A percentile compares a stretch with the other conserved stretches of the same genome.
phyloP scores from a whole-genome alignment of 2,797 vertebrate genomes.

The Enteromius anoplus region DNA sequence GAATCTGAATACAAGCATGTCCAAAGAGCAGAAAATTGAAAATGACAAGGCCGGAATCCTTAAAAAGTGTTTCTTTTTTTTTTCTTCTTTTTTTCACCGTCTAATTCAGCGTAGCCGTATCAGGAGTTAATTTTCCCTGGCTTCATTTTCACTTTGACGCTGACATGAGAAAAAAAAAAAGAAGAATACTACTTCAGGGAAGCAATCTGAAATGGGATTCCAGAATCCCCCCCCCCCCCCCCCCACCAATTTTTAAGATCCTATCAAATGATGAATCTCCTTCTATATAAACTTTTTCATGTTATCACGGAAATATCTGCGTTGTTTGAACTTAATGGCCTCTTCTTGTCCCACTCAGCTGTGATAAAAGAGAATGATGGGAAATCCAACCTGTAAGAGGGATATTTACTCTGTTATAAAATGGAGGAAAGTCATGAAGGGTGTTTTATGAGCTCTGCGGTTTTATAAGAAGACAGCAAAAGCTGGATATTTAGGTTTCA shows the following conservation, averaged over 20 bases:
- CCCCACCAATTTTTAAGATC: constrained; percentile 72
- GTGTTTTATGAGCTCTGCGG: constrained; percentile 38
- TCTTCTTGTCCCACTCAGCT: constrained; percentile 66
- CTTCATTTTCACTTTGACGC: constrained; percentile 83
- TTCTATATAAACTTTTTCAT: constrained; percentile 76
- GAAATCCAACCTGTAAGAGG: constrained; percentile 70
- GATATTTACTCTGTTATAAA: constrained; percentile 63
- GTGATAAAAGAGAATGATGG: constrained; percentile 71
- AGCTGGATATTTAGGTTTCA: constrained; percentile 40
- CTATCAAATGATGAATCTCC: constrained; percentile 76
- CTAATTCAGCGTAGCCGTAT: constrained; percentile 85
- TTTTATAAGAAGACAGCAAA: constrained; percentile 22
- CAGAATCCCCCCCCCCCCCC: constrained; percentile 75
- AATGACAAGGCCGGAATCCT: constrained; percentile 99
- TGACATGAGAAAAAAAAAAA: constrained; percentile 70
- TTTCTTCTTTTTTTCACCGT: constrained; percentile 78
- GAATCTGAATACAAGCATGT: constrained; percentile 99
- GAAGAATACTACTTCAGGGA: constrained; percentile 80
- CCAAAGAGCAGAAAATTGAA: constrained; percentile 99
- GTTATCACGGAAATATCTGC: constrained; percentile 75
- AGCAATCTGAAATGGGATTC: constrained; percentile 82
- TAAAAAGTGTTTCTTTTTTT: constrained; percentile 90
- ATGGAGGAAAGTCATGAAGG: constrained; percentile 27
- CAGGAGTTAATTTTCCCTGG: constrained; percentile 86
- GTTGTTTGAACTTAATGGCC: constrained; percentile 73